These are phyloP conservation scores for Drosophila kokeensis DNA, from an alignment of 2,888 invertebrate species.

Conservation along the genomic window DNA sequence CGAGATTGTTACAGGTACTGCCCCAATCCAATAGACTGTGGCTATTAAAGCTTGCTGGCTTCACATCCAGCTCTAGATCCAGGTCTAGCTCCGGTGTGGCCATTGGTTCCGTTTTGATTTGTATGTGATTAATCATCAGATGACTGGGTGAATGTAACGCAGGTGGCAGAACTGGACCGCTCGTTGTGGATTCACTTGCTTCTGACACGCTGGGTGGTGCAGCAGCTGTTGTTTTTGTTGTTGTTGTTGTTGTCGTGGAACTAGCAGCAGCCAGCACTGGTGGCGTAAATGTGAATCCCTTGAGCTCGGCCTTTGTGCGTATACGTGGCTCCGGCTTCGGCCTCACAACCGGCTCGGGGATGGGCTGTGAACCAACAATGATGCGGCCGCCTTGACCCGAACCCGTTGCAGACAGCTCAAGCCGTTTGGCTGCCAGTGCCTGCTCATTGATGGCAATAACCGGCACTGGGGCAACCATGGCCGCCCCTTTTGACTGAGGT, in stretches of 20 bases:
- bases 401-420: slow-evolving; percentile 12
- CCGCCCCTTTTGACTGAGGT: not conserved
- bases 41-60: slow-evolving; percentile 29
- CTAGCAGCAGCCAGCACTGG: slow-evolving; percentile 54
- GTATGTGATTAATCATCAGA: slow-evolving; percentile 56
- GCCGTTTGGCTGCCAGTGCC: slow-evolving; percentile 46
- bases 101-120: slow-evolving; percentile 67
- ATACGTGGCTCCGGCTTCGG: slow-evolving; percentile 86
- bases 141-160: slow-evolving; percentile 26
- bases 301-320: slow-evolving; percentile 94
- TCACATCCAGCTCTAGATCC: slow-evolving; percentile 49
- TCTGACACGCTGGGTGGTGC: not conserved
- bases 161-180: slow-evolving; percentile 30
- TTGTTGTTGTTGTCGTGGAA: slow-evolving; percentile 46
- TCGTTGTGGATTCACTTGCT: not conserved
- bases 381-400: slow-evolving; percentile 9
- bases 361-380: slow-evolving; percentile 26
- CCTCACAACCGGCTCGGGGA: slow-evolving; percentile 17
- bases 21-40: slow-evolving; percentile 86
- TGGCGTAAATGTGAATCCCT: slow-evolving; percentile 86
- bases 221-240: slow-evolving; percentile 1
- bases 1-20: slow-evolving; percentile 91
- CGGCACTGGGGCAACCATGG: slow-evolving; percentile 42
- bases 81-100: slow-evolving; percentile 25
- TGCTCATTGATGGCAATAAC: slow-evolving; percentile 77